Conservation (phyloP, 2,888 invertebrate genomes). For the Dione vanillae region DNA sequence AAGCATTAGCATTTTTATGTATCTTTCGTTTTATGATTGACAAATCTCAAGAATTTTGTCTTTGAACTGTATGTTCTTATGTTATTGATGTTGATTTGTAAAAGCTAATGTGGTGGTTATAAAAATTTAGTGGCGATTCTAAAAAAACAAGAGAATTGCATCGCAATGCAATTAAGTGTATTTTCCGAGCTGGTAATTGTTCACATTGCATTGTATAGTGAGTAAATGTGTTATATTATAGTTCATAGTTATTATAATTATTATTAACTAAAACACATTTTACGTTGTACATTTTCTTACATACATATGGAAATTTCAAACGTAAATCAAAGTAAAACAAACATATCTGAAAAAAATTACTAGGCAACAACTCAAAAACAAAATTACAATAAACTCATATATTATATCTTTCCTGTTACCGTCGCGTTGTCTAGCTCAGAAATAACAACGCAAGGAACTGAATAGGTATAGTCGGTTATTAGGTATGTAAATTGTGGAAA, state of each 20-base stretch:
- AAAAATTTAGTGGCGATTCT: too few species aligned
- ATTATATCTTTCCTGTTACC: slow-evolving; percentile 25
- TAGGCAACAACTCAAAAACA: slow-evolving; percentile 13
- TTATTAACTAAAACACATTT: not conserved
- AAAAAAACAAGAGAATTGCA: too few species aligned
- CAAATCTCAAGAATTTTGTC: not conserved
- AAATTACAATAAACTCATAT: slow-evolving; percentile 25
- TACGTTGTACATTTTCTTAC: not conserved
- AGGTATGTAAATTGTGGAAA: slow-evolving; percentile 72
- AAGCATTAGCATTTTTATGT: slow-evolving; percentile 3
- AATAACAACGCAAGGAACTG: slow-evolving; percentile 45
- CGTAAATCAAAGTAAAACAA: slow-evolving; percentile 12
- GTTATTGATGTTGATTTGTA: not conserved
- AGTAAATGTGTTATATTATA: too few species aligned
- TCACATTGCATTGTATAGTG: too few species aligned
- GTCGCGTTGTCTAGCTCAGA: slow-evolving; percentile 17
- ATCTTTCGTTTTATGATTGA: not conserved
- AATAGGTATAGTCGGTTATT: slow-evolving; percentile 58
- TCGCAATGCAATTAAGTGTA: too few species aligned
- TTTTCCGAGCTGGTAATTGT: too few species aligned
- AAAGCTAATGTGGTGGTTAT: too few species aligned
- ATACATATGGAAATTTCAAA: not conserved
- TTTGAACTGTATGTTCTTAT: not conserved
- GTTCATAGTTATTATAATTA: too few species aligned
- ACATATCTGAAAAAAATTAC: not conserved